Evolutionary conservation across 2,888 invertebrate species (phyloP).

Genomic region (Salpingus planirostris): DNA sequence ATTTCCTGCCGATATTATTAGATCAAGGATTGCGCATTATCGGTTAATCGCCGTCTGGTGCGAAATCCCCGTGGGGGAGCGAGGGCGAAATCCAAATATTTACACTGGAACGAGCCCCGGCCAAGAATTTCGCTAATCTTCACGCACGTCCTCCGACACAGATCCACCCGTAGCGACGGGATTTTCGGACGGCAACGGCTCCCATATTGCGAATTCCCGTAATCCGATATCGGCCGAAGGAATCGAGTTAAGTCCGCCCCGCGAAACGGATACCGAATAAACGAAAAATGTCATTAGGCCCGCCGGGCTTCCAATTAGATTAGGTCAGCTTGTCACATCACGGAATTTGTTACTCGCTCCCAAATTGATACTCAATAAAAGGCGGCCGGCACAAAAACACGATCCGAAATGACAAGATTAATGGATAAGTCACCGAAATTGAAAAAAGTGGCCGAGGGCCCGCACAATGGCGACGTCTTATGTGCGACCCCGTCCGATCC

Average conservation of each 20-base stretch:
- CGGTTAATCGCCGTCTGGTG: too few relatives aligned
- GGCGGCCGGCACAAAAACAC: conserved; percentile 12
- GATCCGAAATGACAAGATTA: conserved; percentile 14
- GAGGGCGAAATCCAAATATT: conserved; percentile 31
- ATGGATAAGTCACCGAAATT: conserved; percentile 13
- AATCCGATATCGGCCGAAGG: conserved; percentile 36
- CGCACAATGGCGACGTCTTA: background rate
- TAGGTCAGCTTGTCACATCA: conserved; percentile 30
- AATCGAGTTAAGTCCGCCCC: conserved; percentile 36
- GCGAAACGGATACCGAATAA: conserved; percentile 35
- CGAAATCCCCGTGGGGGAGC: background rate
- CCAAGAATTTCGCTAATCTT: conserved; percentile 23
- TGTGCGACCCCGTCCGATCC: too few relatives aligned
- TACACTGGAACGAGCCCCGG: conserved; percentile 35
- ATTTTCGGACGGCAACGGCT: conserved; percentile 33
- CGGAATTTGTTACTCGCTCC: conserved; percentile 30
- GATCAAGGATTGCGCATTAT: too few relatives aligned
- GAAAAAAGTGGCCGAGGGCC: too few relatives aligned
- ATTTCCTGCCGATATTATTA: too few relatives aligned
- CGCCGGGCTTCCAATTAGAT: conserved; percentile 37
- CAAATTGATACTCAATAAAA: conserved; percentile 18
- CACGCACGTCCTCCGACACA: conserved; percentile 18
- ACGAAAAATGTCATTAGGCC: conserved; percentile 39
- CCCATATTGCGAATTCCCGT: conserved; percentile 39
- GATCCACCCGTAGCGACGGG: conserved; percentile 33